Conservation (phyloP, 1,140 invertebrate genomes). For the Ericerus pela region DNA sequence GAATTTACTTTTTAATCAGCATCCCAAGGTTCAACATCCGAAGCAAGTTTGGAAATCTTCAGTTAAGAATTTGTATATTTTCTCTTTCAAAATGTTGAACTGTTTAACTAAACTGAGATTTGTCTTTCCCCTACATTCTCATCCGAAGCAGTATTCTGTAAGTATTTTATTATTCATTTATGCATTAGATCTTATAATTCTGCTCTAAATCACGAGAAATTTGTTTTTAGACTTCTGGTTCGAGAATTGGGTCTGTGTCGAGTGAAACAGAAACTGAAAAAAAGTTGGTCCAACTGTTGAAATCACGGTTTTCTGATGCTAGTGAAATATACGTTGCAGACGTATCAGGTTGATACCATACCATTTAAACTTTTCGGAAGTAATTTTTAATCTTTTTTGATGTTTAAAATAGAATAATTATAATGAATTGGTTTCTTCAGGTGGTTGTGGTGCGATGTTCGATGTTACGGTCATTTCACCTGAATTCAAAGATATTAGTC, state of each 20-base stretch:
- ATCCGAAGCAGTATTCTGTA: no score
- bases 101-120: no score
- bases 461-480: constrained; percentile 57
- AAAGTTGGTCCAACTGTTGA: background rate
- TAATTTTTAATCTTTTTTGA: background rate
- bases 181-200: no score
- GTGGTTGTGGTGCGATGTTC: constrained; percentile 80
- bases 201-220: no score
- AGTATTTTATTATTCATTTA: no score
- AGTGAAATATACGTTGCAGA: background rate
- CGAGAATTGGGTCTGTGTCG: background rate
- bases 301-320: background rate
- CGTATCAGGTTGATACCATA: background rate
- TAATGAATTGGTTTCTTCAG: constrained; percentile 30
- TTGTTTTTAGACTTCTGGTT: background rate
- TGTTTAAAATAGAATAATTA: background rate
- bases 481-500: constrained; percentile 59
- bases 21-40: no score
- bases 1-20: no score
- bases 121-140: no score
- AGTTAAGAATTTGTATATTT: no score
- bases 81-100: no score
- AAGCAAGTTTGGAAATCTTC: no score
- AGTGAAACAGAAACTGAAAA: background rate
- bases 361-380: background rate